Base-by-base conservation (phyloP, 2,888 invertebrate genomes). In the Palloptera scutellata region DNA sequence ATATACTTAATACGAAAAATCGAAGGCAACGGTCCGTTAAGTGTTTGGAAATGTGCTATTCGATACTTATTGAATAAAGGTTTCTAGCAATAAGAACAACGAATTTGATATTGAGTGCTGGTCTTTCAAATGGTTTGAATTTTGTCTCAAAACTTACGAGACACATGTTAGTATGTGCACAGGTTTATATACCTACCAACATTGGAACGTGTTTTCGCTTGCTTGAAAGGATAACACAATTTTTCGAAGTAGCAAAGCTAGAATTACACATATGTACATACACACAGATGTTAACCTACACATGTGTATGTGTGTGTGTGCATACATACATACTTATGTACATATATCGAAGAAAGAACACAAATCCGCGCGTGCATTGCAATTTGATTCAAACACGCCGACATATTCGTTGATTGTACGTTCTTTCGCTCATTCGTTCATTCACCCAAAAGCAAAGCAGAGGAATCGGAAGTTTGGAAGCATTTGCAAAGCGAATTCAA, bases 401-500 rank as follows among this genome's bases (percentile, higher is more conserved):
- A 30, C 30, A 4, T 30, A 30, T 30, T 30, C 30, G 30, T 10
- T 9, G 52, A 11, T 10, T 52, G 15, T 17, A 52, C 5, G 15
- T 52, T 52, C n/a, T 1, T 1, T 17, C n/a, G 8, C 58, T n/a
- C 19, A 11, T 10, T 3, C 60, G 12, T 19, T 2, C 48, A 48
- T 20, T 60, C 60, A 48, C 20, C 19, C 48, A 12, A 17, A 43
- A 15, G n/a, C 13, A n/a, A n/a, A n/a, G 19, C 20, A 11, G 8
- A 42, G 19, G 12, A 62, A 53, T 41, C 53, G 65, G 43, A 41
- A 60, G 41, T 53, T 60, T 30, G 52, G 42, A 43, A n/a, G 58
- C 58, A n/a, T n/a, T 19, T 13, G 11, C 12, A n/a, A 30, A 48
- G 12, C 48, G 48, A n/a, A 48, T 48, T 48, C 48, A 48, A 48